These are phyloP conservation scores for Elephantulus edwardii DNA, from an alignment of 2,113 vertebrate species.

Conservation along the genomic window DNA sequence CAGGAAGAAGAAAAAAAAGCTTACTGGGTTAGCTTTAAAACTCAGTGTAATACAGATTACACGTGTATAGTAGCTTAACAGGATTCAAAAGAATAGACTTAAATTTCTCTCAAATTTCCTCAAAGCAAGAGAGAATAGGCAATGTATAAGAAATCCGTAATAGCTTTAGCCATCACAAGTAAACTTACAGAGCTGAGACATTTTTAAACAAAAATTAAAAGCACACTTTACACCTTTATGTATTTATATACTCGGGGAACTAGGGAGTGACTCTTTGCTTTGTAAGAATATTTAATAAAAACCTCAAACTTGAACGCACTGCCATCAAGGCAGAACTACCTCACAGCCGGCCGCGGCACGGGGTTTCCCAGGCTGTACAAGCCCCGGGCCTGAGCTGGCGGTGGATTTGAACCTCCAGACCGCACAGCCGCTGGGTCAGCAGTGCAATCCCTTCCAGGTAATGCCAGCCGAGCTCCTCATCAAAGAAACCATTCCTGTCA, in stretches of 20 bases:
- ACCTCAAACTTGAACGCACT: too few species aligned
- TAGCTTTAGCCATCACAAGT: not conserved
- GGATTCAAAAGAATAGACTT: constrained; percentile 46
- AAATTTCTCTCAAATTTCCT: constrained; percentile 14
- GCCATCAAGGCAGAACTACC: too few species aligned
- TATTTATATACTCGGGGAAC: constrained; percentile 8
- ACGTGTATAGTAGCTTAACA: constrained; percentile 5
- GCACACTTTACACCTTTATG: not conserved
- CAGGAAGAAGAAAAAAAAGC: constrained; percentile 87
- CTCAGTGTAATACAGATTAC: constrained; percentile 31
- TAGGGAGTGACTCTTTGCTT: not conserved
- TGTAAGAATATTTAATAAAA: constrained; percentile 41
- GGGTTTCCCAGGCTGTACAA: too few species aligned
- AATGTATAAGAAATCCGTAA: not conserved
- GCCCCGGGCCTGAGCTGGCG: too few species aligned
- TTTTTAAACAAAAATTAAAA: constrained; percentile 30
- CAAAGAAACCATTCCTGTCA: too few species aligned
- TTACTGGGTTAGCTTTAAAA: constrained; percentile 82
- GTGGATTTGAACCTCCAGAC: too few species aligned
- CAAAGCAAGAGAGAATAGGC: not conserved
- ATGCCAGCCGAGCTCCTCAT: too few species aligned
- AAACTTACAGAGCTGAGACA: not conserved
- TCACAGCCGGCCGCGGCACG: too few species aligned
- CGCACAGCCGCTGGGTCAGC: too few species aligned
- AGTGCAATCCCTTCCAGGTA: too few species aligned